Percentiles rank a stretch among this genome's conserved stretches.
Conservation (phyloP, 2,113 vertebrate genomes). For the Amblyornis subalaris region DNA sequence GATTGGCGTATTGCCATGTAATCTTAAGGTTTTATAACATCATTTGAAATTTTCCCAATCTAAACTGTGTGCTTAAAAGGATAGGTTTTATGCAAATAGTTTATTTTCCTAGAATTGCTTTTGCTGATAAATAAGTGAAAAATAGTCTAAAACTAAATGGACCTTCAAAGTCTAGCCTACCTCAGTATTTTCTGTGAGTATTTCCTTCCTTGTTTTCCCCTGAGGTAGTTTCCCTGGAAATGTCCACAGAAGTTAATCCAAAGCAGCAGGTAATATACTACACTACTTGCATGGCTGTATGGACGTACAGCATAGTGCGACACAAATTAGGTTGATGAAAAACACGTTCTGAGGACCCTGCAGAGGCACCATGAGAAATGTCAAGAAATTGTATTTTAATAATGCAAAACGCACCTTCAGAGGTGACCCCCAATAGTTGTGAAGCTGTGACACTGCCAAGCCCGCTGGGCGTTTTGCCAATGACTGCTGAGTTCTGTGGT, state of each 20-base stretch:
- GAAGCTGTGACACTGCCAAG: background rate
- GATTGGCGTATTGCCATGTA: background rate
- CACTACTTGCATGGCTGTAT: background rate
- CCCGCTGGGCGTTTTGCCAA: background rate
- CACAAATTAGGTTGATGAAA: background rate
- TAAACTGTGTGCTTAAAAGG: background rate
- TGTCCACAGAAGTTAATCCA: background rate
- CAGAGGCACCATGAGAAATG: background rate
- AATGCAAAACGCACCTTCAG: background rate
- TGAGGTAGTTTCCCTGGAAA: background rate
- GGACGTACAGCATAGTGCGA: rapidly evolving
- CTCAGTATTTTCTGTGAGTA: background rate
- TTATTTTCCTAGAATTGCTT: background rate
- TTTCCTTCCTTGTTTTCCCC: background rate
- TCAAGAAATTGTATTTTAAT: background rate
- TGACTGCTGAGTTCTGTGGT: background rate
- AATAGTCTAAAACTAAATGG: background rate
- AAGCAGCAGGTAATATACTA: background rate
- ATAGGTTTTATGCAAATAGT: background rate
- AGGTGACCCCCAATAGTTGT: background rate
- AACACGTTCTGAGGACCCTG: background rate
- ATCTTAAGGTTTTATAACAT: background rate
- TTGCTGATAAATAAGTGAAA: background rate
- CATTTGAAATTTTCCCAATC: background rate
- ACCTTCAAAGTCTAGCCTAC: background rate